Base-by-base conservation (phyloP, 2,113 vertebrate genomes). In the Pithys albifrons region DNA sequence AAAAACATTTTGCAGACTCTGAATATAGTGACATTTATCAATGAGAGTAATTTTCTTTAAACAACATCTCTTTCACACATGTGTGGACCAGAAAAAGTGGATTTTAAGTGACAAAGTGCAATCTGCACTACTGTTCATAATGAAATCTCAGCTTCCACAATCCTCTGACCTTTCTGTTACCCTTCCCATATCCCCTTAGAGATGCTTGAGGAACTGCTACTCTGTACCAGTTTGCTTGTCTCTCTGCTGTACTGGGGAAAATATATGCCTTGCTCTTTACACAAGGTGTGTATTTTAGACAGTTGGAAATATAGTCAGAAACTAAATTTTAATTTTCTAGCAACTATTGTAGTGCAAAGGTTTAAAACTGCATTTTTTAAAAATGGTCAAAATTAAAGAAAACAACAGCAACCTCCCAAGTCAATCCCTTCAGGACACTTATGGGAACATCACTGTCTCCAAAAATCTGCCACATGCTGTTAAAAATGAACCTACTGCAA, bases 361-460 rank as follows among this genome's bases (percentile, higher is more conserved):
- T 74, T 23, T 69, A 45, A 76, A 76, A 24, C 0, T 0, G 7
- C 7, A 46, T 73, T 48, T 88, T 28, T 58, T 43, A 24, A 0
- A 51, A 13, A 22, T 1, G 1, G 19, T 9, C 33, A 58, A 75
- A 89, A 78, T 64, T 45, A 54, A 93, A 76, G 49, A 10, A 54
- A 74, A 88, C 31, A 73, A 35, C 10, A 64, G 28, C 8, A 8
- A 41, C 1, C 0, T 52, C 14, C 31, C 29, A 59, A 12, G 18
- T 59, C 59, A 57, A 4, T 80, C 35, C 7, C 41, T 57, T 49
- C 1, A 5, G 49, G 54, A 85, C 88, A 65, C 20, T 19, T 33
- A 2, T 0, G 1, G 52, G 52, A 48, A 55, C 3, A 8, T 31
- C 4, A 16, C 28, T 0, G 1, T 15, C 33, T 61, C 25, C 5